A percentile compares a stretch with the other conserved stretches of the same genome.
Evolutionary conservation across 1,140 invertebrate genomes (phyloP).

Genomic region (Hyphantria cunea): DNA sequence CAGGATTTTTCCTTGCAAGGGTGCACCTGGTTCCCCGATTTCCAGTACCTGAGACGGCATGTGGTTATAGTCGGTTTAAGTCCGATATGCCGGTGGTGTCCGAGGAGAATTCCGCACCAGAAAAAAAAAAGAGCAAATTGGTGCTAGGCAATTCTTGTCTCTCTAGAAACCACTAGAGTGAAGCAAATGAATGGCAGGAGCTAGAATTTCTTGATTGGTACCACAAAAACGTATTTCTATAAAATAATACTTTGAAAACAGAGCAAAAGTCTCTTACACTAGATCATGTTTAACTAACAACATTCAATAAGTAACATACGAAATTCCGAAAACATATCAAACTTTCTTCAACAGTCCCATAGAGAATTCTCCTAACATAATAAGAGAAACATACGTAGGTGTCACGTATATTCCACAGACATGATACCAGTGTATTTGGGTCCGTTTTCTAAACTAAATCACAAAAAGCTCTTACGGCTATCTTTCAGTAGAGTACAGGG

Average conservation of each 20-base stretch:
- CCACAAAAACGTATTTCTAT: background rate
- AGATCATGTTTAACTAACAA: background rate
- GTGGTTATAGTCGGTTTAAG: too few relatives aligned
- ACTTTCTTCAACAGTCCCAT: background rate
- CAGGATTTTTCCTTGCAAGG: too few relatives aligned
- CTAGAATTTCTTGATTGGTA: too few relatives aligned
- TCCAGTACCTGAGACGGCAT: too few relatives aligned
- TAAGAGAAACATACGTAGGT: background rate
- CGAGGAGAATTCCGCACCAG: too few relatives aligned
- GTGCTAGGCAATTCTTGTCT: too few relatives aligned
- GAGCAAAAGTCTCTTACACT: background rate
- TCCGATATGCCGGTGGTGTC: too few relatives aligned
- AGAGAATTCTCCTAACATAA: background rate
- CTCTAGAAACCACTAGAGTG: too few relatives aligned
- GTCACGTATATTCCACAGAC: slow-evolving; percentile 17
- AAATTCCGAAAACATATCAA: background rate
- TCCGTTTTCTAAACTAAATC: slow-evolving; percentile 16
- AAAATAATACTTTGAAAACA: background rate
- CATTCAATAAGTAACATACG: slow-evolving; percentile 4
- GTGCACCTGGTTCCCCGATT: too few relatives aligned
- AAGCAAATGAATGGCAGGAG: too few relatives aligned
- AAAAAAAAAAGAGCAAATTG: too few relatives aligned
- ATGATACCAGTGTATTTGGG: too few relatives aligned
- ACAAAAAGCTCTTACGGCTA: slow-evolving; percentile 26
- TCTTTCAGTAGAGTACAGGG: background rate